These are phyloP conservation scores for Nemurella pictetii DNA, from an alignment of 2,888 invertebrate genomes.

Conservation along the genomic window DNA sequence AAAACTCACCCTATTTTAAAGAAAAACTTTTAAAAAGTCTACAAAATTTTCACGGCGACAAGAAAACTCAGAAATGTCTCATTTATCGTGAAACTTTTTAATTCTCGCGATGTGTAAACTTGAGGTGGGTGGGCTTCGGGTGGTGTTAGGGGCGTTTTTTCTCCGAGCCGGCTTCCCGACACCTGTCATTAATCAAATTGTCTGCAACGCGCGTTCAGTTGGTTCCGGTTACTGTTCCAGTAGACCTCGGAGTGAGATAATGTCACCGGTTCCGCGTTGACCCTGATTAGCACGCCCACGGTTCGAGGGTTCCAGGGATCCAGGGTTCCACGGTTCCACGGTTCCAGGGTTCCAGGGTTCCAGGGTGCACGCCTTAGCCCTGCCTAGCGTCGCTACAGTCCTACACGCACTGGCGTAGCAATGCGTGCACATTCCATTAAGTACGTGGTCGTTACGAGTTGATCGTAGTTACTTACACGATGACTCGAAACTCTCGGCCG, in stretches of 20 bases:
- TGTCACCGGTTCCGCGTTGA: background rate
- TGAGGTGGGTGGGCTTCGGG: too few species aligned
- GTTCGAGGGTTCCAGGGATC: too few species aligned
- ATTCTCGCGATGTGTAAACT: conserved; percentile 25
- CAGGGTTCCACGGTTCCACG: background rate
- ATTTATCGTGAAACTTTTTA: conserved; percentile 37
- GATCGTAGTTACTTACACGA: background rate
- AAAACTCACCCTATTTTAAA: background rate
- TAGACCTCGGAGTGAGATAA: background rate
- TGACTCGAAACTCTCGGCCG: background rate
- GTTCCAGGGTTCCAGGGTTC: background rate
- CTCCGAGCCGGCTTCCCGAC: background rate
- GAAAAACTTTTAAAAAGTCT: conserved; percentile 1
- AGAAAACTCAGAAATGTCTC: conserved; percentile 30
- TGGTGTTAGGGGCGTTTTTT: too few species aligned
- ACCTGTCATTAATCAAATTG: conserved; percentile 26
- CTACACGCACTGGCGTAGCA: background rate
- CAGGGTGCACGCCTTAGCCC: background rate
- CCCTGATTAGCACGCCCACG: background rate
- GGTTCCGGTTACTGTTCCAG: background rate
- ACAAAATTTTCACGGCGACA: conserved; percentile 15
- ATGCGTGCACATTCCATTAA: background rate
- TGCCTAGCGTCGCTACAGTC: too few species aligned
- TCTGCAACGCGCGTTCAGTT: background rate
- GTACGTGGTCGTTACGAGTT: background rate